Evolutionary conservation across 2,888 invertebrate genomes (phyloP), one percentile per base, ranked within the genome.

Genomic region (Drosophila cognata): DNA sequence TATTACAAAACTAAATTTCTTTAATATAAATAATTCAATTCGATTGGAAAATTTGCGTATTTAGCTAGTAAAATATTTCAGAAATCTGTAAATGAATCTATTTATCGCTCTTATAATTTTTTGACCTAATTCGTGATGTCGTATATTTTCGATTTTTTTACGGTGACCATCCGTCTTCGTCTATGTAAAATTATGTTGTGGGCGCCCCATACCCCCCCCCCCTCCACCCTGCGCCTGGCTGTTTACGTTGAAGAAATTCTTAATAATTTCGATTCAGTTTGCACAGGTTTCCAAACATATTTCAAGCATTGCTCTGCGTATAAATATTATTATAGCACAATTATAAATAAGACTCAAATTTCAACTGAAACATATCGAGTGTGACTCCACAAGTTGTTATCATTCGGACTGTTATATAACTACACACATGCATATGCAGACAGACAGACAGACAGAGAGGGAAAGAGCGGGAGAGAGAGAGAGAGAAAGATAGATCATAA

Each of bases 401-500:
- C 59, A 67, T 53, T 52, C 55, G 31, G 55, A 51, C 50, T 38
- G 25, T 59, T 48, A 58, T 52, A 63, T 46, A 46, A 51, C 48
- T 29, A 46, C 10, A 52, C 18, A 57, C 11, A 48, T 18, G 28
- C 8, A 38, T 46, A 48, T 11, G 38, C 38, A 46, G 21, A 16
- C 13, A 46, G 46, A 13, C 21, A 36, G 11, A 10, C 11, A 43
- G 43, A 13, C n/a, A 33, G 2, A 38, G 18, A n/a, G 5, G 11
- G 3, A 29, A 2, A 6, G 6, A 2, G 28, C n/a, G 21, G 11
- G 31, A 25, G 43, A 55, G 33, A 53, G n/a, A 21, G 35, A 50
- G 21, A 56, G 11, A 46, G 53, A 46, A 50, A 38, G 53, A 33
- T 46, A 55, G 66, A 53, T 62, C 74, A 79, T 66, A 77, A 61